Evolutionary conservation across 2,797 vertebrate genomes (phyloP).

Genomic region (Glyptemys insculpta): DNA sequence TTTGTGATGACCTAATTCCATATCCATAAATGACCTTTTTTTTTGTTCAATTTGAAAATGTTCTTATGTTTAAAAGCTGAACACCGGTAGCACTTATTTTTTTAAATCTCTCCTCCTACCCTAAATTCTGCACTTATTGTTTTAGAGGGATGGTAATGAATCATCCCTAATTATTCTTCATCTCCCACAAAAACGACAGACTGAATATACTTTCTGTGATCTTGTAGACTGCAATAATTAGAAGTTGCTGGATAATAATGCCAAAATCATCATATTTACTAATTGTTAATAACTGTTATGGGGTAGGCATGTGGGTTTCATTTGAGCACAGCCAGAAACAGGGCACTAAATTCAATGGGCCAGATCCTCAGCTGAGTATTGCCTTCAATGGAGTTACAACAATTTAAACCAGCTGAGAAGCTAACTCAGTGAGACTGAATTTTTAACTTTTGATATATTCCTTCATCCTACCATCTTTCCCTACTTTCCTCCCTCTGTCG

Average conservation of each 20-base stretch:
- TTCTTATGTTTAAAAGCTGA: constrained; percentile 13
- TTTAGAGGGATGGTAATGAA: constrained; percentile 21
- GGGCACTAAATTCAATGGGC: not conserved
- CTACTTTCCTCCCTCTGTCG: not conserved
- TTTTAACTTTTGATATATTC: constrained; percentile 21
- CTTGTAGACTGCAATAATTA: not conserved
- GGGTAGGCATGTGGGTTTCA: not conserved
- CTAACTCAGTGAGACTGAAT: not conserved
- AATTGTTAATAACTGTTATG: not conserved
- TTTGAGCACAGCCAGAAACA: not conserved
- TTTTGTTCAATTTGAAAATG: constrained; percentile 21
- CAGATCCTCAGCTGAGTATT: not conserved
- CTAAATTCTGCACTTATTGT: constrained; percentile 54
- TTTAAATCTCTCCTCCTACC: constrained; percentile 28
- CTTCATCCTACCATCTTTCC: not conserved
- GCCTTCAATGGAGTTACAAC: not conserved
- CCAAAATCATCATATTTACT: not conserved
- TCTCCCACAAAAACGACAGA: not conserved
- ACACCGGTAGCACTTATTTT: constrained; percentile 53
- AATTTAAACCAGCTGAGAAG: not conserved
- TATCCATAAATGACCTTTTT: not conserved
- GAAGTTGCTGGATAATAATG: not conserved
- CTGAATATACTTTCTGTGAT: not conserved
- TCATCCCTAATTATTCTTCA: not conserved
- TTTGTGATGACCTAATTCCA: not conserved